Percentiles rank a stretch among this genome's conserved stretches.
These are phyloP conservation scores for Micronycteris hirsuta DNA, from an alignment of 2,113 vertebrate species.

Conservation along the genomic window DNA sequence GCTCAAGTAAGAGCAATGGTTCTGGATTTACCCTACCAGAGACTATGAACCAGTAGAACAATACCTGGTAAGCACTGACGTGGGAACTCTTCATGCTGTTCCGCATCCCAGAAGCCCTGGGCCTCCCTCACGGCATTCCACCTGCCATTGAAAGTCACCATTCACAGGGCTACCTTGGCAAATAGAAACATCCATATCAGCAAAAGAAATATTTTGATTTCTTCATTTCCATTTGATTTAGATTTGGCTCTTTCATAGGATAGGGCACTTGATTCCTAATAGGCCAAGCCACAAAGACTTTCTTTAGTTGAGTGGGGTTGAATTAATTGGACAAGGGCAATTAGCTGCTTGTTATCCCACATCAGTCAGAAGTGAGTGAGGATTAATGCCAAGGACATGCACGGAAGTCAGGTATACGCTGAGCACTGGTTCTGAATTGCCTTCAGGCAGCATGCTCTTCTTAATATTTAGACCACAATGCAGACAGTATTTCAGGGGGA, in stretches of 20 bases:
- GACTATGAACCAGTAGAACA: background rate
- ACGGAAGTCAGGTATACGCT: background rate
- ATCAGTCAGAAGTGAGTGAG: background rate
- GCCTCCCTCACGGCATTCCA: background rate
- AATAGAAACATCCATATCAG: background rate
- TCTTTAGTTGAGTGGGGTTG: background rate
- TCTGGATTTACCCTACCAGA: background rate
- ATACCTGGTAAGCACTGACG: background rate
- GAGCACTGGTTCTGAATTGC: background rate
- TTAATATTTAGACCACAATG: background rate
- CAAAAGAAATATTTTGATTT: constrained; percentile 18
- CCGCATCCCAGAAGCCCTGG: background rate
- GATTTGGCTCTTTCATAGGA: background rate
- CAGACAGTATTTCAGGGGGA: background rate
- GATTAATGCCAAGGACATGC: background rate
- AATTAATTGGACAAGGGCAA: background rate
- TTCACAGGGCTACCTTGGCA: background rate
- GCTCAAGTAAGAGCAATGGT: background rate
- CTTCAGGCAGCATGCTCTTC: background rate
- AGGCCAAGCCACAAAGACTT: background rate
- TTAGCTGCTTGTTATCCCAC: background rate
- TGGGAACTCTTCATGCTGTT: background rate
- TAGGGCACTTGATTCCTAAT: background rate
- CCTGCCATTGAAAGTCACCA: background rate
- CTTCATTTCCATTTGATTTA: background rate